Evolutionary conservation across 1,140 invertebrate species (phyloP).

Genomic region (Oryctes rhinoceros): DNA sequence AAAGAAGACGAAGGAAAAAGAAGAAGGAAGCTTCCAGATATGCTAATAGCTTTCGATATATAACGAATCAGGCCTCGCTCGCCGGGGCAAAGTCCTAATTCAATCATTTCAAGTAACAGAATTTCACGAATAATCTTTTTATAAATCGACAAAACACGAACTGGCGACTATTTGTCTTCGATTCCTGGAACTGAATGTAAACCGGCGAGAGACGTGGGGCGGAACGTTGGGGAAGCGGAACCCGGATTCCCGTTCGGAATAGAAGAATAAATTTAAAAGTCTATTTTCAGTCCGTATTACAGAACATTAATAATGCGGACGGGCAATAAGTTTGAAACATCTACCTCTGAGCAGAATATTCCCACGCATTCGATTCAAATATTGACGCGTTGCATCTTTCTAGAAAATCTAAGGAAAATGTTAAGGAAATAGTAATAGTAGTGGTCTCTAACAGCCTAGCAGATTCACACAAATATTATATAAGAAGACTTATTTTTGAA

Average conservation of each 20-base stretch:
- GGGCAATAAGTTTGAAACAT: constrained; percentile 54
- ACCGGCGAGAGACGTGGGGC: constrained; percentile 45
- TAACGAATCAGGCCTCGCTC: too few relatives aligned
- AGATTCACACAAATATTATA: too few relatives aligned
- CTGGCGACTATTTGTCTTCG: constrained; percentile 12
- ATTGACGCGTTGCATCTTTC: background rate
- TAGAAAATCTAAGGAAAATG: too few relatives aligned
- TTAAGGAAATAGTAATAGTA: too few relatives aligned
- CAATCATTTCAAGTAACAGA: constrained; percentile 21
- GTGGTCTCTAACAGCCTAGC: too few relatives aligned
- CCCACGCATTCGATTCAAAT: constrained; percentile 7
- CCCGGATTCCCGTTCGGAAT: constrained; percentile 41
- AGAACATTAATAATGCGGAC: constrained; percentile 55
- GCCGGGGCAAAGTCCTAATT: constrained; percentile 7
- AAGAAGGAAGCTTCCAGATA: too few relatives aligned
- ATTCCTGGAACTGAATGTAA: constrained; percentile 48
- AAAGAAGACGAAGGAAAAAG: too few relatives aligned
- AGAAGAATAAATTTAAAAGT: constrained; percentile 55
- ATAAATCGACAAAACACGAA: constrained; percentile 34
- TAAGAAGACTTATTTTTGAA: too few relatives aligned
- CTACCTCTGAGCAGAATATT: constrained; percentile 51
- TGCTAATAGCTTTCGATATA: too few relatives aligned
- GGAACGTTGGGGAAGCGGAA: background rate
- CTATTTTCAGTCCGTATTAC: constrained; percentile 55
- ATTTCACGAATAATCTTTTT: constrained; percentile 35